Evolutionary conservation across 2,888 invertebrate species (phyloP), one percentile per base, ranked within the genome.

Genomic region (Drosophila nigritarsus): DNA sequence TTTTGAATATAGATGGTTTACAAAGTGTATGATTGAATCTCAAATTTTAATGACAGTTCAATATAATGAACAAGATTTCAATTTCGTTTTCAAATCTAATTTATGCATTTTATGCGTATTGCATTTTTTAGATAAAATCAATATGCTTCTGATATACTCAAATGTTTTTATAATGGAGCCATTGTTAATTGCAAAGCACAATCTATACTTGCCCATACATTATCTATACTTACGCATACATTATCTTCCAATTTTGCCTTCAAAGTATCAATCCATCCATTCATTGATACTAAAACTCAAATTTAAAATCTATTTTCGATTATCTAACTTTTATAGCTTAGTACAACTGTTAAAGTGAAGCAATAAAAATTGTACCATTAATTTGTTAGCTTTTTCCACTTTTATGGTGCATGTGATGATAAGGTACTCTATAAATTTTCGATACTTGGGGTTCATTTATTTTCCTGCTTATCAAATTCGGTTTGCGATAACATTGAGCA

Each of bases 11-110:
- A 62, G 55, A 51, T 63, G 54, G 38, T 40, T 63, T 54, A 54
- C 78, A 72, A 78, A 65, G 65, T 58, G 65, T 55, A 6, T 78
- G 78, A 78, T 81, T 78, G 78, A 78, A 78, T 81, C 59, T 67
- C 62, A 62, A 78, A 65, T 78, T 73, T 78, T 81, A 81, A 81
- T 78, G 82, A 82, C 82, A 67, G 78, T 64, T 71, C 65, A 78
- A 73, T 82, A 51, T 82, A 66, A 78, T 78, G 64, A 81, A 80
- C 56, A 40, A 56, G 66, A 67, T 72, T 72, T 77, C 63, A 48
- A 75, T 75, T 76, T 79, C 56, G 34, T 11, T 56, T 65, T 45
- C 9, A 65, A 80, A 64, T 58, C 51, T 36, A 64, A 76, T 77
- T 81, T 80, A 20, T 70, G 60, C 27, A 55, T 49, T 49, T 49